Base-by-base conservation (phyloP, 2,113 vertebrate genomes). In the Edolisoma coerulescens region DNA sequence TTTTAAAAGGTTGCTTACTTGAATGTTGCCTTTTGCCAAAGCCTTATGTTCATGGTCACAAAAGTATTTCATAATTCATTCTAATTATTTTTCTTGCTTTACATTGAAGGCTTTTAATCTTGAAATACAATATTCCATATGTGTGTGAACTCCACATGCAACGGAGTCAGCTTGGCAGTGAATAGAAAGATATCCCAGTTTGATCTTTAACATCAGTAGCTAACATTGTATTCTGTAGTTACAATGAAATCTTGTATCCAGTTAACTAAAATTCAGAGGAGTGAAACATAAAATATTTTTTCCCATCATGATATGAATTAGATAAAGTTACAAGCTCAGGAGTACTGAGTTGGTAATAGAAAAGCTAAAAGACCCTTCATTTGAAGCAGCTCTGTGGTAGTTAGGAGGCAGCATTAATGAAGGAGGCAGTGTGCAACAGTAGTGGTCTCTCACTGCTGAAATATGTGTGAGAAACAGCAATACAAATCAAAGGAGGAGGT, bases 391-490 rank as follows among this genome's bases (percentile, higher is more conserved):
- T 95, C 89, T 74, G 91, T 80, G 45, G 89, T 81, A 86, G 82
- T 95, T 93, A 93, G 93, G 28, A 67, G 88, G 81, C 45, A 65
- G 42, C 57, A 6, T 41, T 96, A 94, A 96, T 50, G 83, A 95
- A 90, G 83, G 84, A 91, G 87, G 87, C 80, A 76, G 90, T 13
- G 15, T 85, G 70, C 73, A 68, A 52, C 24, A 11, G 76, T 49
- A 69, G 93, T 89, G 86, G 88, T 67, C 78, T 93, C 65, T 24
- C 63, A 60, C 69, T 52, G 71, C 57, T 79, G 81, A 67, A 71
- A 56, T 60, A 10, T 22, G 28, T 63, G 24, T 63, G 54, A 86
- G 69, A 93, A 95, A 84, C 68, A 93, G 85, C 71, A 84, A 90
- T 86, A 80, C 57, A 89, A 91, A 93, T 83, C 77, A 95, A 90